phyloP scores from a whole-genome alignment of 2,888 invertebrate genomes.

The Andrena camellia region DNA sequence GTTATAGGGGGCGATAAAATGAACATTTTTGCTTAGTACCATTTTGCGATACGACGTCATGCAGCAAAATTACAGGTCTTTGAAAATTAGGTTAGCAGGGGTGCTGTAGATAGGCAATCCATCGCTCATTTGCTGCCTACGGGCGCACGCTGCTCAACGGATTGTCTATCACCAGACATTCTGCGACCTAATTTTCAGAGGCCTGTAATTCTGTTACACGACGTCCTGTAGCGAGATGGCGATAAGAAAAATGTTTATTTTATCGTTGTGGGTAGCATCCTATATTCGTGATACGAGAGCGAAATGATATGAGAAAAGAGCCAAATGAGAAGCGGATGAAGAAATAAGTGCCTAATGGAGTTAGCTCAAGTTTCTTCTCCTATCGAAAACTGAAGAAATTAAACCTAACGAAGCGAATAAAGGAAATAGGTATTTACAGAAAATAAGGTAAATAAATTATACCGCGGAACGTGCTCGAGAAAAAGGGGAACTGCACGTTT shows the following conservation, averaged over 20 bases:
- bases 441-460: slow-evolving; percentile 29
- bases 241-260: background rate
- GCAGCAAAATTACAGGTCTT: background rate
- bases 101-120: background rate
- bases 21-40: background rate
- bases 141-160: background rate
- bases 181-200: slow-evolving; percentile 5
- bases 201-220: background rate
- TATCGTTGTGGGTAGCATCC: background rate
- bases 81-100: slow-evolving; percentile 2
- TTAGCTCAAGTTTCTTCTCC: background rate
- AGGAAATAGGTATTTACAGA: background rate
- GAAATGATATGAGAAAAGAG: background rate
- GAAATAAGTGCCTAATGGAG: background rate
- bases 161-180: background rate
- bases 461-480: slow-evolving; percentile 1
- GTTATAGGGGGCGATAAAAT: background rate
- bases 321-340: background rate
- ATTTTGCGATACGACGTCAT: background rate
- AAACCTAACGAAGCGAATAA: background rate
- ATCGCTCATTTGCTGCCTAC: slow-evolving; percentile 1
- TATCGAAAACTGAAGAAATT: background rate
- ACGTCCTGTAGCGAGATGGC: background rate
- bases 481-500: slow-evolving; percentile 7
- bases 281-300: background rate